Evolutionary conservation across 2,888 invertebrate species (phyloP), one percentile per base, ranked within the genome.

Genomic region (Esperia sulphurella): DNA sequence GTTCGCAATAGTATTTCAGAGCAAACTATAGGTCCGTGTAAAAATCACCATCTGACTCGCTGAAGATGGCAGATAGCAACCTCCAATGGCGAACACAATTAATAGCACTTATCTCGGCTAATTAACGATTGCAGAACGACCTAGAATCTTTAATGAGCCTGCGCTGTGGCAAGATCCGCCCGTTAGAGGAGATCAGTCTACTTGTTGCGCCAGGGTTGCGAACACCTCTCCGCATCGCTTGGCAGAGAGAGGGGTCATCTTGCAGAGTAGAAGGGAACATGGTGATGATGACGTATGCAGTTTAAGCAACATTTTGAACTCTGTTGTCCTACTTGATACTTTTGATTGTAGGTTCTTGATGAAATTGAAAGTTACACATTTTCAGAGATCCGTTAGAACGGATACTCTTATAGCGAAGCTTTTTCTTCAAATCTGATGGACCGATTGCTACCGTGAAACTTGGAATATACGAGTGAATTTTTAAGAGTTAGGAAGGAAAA

Each of bases 81-180:
- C 10, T 71, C 82, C 79, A 83, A 82, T 83, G 83, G 82, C 80
- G 77, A 78, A 83, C 79, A 81, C 86, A 87, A 88, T 88, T 87
- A 88, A 88, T 88, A 83, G 83, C 65, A 83, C 79, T 85, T 87
- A 88, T 84, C 87, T 86, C 69, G 53, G 58, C 81, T 88, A 88
- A 88, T 88, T 88, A 88, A 82, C 76, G 76, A 86, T 87, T 86
- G 86, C 85, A 79, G 70, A 68, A 65, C 79, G 86, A 83, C 87
- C 88, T 88, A 88, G 88, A 87, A 88, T 87, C 80, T 79, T 74
- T 84, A 88, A 87, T 86, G 86, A 87, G 88, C 58, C 79, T 84
- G 82, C 57, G 58, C 79, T 84, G 82, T 57, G 69, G 87, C 74
- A 86, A 87, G 85, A 86, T 86, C 85, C 87, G 83, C 68, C 67